Percentiles rank a stretch among this genome's conserved stretches.
These are phyloP conservation scores for Choloepus didactylus DNA, from an alignment of 2,797 vertebrate genomes.

Conservation along the genomic window DNA sequence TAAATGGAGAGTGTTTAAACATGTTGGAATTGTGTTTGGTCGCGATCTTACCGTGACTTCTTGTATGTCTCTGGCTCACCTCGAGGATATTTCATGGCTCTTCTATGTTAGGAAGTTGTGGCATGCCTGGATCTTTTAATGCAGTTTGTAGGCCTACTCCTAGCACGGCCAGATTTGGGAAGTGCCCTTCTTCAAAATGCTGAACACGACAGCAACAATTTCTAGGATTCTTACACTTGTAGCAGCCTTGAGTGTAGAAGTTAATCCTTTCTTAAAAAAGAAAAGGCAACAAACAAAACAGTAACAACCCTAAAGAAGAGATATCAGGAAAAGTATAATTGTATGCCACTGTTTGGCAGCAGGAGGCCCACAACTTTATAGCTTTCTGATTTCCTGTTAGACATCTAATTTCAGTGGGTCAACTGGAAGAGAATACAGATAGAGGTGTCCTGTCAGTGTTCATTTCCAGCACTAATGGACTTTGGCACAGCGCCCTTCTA, in stretches of 20 bases:
- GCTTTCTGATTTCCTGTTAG: background rate
- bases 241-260: background rate
- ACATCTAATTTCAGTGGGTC: background rate
- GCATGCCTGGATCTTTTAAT: too few relatives aligned
- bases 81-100: too few relatives aligned
- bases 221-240: background rate
- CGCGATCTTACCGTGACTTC: too few relatives aligned
- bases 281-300: background rate
- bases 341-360: background rate
- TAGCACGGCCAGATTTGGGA: too few relatives aligned
- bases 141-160: too few relatives aligned
- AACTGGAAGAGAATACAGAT: background rate
- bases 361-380: background rate
- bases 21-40: too few relatives aligned
- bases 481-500: background rate
- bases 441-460: background rate
- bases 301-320: background rate
- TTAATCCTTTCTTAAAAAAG: slow-evolving; percentile 3
- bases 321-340: background rate
- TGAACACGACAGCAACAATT: background rate
- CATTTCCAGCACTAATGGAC: slow-evolving; percentile 62
- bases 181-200: background rate
- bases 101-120: too few relatives aligned
- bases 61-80: too few relatives aligned
- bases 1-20: too few relatives aligned